Evolutionary conservation across 92 coral and sea anemone species (phyloP).

Genomic region (Siderastrea siderea): DNA sequence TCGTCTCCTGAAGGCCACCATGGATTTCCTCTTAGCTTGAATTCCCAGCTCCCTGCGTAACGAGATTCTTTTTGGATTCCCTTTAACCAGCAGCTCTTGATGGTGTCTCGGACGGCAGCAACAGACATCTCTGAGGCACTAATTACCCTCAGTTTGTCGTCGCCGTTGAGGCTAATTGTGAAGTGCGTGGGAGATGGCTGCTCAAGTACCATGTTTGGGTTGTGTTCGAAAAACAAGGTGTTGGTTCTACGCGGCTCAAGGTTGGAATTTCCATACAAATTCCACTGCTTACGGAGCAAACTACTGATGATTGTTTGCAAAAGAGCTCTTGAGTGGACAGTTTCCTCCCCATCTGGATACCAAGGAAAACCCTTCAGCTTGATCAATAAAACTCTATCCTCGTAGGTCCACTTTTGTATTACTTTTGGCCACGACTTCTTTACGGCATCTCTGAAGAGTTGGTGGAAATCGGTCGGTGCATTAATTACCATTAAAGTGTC

Average conservation of each 20-base stretch:
- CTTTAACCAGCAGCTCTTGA: slow-evolving; percentile 49
- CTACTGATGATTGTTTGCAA: slow-evolving; percentile 37
- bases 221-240: slow-evolving; percentile 68
- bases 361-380: slow-evolving; percentile 75
- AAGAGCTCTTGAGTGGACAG: slow-evolving; percentile 52
- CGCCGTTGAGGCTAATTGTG: slow-evolving; percentile 57
- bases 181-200: slow-evolving; percentile 19
- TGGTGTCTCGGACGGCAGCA: slow-evolving; percentile 48
- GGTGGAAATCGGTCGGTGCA: slow-evolving; percentile 49
- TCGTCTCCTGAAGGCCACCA: slow-evolving; percentile 79
- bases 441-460: slow-evolving; percentile 41
- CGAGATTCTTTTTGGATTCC: slow-evolving; percentile 31
- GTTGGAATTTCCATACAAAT: slow-evolving; percentile 18
- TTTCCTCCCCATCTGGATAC: slow-evolving; percentile 46
- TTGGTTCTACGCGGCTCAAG: slow-evolving; percentile 25
- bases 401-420: slow-evolving; percentile 45
- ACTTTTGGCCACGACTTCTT: slow-evolving; percentile 60
- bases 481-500: slow-evolving; percentile 72
- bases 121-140: slow-evolving; percentile 46
- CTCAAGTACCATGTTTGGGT: slow-evolving; percentile 31
- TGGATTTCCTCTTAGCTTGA: slow-evolving; percentile 73
- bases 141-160: slow-evolving; percentile 61
- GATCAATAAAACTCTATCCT: slow-evolving; percentile 38
- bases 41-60: slow-evolving; percentile 71
- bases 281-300: not conserved